Base-by-base conservation (phyloP, 2,113 vertebrate species). In the Silurus glanis region DNA sequence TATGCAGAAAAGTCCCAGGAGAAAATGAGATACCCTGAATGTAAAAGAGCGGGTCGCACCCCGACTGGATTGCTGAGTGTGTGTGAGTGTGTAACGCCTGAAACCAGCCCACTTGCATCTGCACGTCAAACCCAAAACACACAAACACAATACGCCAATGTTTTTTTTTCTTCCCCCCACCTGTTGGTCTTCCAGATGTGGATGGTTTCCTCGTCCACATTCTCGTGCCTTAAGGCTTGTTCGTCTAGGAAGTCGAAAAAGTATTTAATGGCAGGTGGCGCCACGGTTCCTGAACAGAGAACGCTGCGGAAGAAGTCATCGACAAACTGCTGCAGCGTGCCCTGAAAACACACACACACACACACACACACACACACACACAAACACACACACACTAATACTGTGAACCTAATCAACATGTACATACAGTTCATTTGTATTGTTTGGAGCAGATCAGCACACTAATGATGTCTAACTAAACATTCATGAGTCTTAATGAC, bases 121-220 rank as follows among this genome's bases (percentile, higher is more conserved):
- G 23, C 59, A 64, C 59, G 25, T 9, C 10, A n/a, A 45, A 58
- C 9, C 6, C 53, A 80, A 21, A 62, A n/a, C 72, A 51, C 47
- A 74, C 19, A 23, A 51, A 37, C 28, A 37, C 2, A 37, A 37
- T 37, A 37, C 37, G 37, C 37, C 37, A 37, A 37, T 37, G 37
- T 37, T 37, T 37, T 37, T 37, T 37, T 37, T 37, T 37, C 37
- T 37, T 37, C 37, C 37, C 37, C 37, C 37, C 37, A 37, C 98
- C 98, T 99, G 91, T 99, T 99, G 55, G 98, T 99, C 94, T 99
- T 99, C 98, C 98, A 99, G 93, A 99, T 99, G 87, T 99, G 98
- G 90, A 99, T 96, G 61, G 98, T 99, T 90, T 99, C 98, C 84
- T 99, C 98, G 19, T 99, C 98, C 88, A 95, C 96, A 69, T 98